A percentile compares a stretch with the other conserved stretches of the same genome.
These are phyloP conservation scores for Mimumesa dahlbomi DNA, from an alignment of 2,888 invertebrate species.

Conservation along the genomic window DNA sequence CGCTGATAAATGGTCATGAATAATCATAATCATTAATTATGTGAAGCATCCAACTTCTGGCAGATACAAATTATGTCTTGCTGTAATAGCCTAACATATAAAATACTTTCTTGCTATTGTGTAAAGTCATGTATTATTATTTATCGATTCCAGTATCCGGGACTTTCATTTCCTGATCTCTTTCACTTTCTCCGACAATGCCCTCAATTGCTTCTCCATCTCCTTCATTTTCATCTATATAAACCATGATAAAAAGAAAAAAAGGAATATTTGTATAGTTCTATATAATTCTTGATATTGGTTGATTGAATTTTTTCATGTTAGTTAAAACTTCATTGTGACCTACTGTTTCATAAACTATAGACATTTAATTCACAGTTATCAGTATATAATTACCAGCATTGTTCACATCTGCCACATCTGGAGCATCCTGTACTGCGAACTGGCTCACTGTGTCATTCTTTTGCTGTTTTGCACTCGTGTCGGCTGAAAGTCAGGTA, in stretches of 20 bases:
- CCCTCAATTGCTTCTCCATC: slow-evolving; percentile 23
- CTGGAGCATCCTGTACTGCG: slow-evolving; percentile 11
- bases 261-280: not conserved
- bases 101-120: slow-evolving; percentile 20
- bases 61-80: not conserved
- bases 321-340: no score
- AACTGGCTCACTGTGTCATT: slow-evolving; percentile 26
- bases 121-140: slow-evolving; percentile 9
- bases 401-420: slow-evolving; percentile 10
- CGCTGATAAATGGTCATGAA: not conserved
- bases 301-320: slow-evolving; percentile 3
- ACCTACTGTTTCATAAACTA: no score
- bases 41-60: no score
- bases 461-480: slow-evolving; percentile 26
- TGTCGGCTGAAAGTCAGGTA: slow-evolving; percentile 57
- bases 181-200: slow-evolving; percentile 24
- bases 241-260: slow-evolving; percentile 30
- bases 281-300: not conserved
- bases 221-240: slow-evolving; percentile 41
- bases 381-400: slow-evolving; percentile 38
- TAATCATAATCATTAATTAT: not conserved
- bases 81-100: no score
- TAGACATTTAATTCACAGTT: no score
- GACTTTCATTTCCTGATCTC: slow-evolving; percentile 39
- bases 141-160: slow-evolving; percentile 26